These are phyloP conservation scores for Apotomis capreana DNA, from an alignment of 2,888 invertebrate genomes.

Conservation along the genomic window DNA sequence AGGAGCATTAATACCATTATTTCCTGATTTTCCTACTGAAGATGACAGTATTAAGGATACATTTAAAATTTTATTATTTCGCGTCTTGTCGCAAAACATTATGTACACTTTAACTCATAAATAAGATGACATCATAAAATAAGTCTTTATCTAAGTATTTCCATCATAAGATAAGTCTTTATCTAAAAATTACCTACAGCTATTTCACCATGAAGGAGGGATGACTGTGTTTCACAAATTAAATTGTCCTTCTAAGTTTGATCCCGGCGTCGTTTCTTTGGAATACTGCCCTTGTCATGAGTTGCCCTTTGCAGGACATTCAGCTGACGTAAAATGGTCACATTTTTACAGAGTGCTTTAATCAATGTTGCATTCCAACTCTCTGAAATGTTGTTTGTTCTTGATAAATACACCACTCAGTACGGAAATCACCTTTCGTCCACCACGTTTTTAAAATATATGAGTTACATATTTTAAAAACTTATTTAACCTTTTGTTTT, in stretches of 20 bases:
- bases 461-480: too few relatives aligned
- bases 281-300: conserved; percentile 17
- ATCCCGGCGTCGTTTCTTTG: conserved; percentile 20
- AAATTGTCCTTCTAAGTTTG: conserved; percentile 26
- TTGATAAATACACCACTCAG: too few relatives aligned
- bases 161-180: background rate
- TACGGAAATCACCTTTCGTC: too few relatives aligned
- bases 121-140: too few relatives aligned
- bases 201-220: conserved; percentile 25
- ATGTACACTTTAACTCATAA: too few relatives aligned
- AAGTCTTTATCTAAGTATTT: background rate
- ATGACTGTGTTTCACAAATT: conserved; percentile 28
- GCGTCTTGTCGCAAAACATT: too few relatives aligned
- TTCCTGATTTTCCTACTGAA: too few relatives aligned
- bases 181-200: conserved; percentile 5
- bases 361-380: conserved; percentile 25
- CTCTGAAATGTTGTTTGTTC: conserved; percentile 16
- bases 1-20: too few relatives aligned
- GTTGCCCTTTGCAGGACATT: conserved; percentile 5
- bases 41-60: too few relatives aligned
- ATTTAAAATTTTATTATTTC: too few relatives aligned
- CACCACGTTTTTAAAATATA: too few relatives aligned
- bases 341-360: conserved; percentile 15
- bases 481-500: too few relatives aligned
- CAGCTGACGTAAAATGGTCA: conserved; percentile 9